A percentile compares a stretch with the other conserved stretches of the same genome.
These are phyloP conservation scores for Papilio helenus DNA, from an alignment of 1,140 invertebrate species.

Conservation along the genomic window DNA sequence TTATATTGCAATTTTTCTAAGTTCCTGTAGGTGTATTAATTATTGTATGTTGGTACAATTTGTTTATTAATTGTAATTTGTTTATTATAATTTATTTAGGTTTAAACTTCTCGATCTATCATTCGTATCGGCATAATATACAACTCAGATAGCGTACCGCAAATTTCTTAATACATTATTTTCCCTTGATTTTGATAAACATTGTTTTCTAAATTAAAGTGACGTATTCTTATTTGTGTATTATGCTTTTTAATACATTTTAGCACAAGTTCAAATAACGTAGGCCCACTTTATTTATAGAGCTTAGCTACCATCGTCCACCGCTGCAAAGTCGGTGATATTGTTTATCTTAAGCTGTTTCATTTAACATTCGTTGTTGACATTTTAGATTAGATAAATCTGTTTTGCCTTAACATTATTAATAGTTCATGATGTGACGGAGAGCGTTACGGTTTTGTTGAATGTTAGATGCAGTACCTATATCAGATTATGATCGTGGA, in stretches of 20 bases:
- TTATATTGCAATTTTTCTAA: slow-evolving; percentile 83
- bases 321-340: slow-evolving; percentile 56
- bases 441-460: slow-evolving; percentile 79
- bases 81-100: slow-evolving; percentile 81
- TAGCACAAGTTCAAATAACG: slow-evolving; percentile 81
- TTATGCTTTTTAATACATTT: slow-evolving; percentile 70
- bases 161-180: not conserved
- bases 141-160: slow-evolving; percentile 40
- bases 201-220: slow-evolving; percentile 15
- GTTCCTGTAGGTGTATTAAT: slow-evolving; percentile 82
- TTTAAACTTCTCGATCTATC: slow-evolving; percentile 63
- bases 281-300: slow-evolving; percentile 80
- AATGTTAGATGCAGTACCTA: slow-evolving; percentile 68
- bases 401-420: slow-evolving; percentile 82
- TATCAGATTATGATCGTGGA: slow-evolving; percentile 67
- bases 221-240: slow-evolving; percentile 52
- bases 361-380: slow-evolving; percentile 82
- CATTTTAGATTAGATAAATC: slow-evolving; percentile 80
- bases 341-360: slow-evolving; percentile 74
- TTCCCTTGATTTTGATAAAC: not conserved
- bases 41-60: slow-evolving; percentile 82
- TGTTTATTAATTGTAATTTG: slow-evolving; percentile 79
- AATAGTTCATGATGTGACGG: slow-evolving; percentile 78
- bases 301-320: slow-evolving; percentile 70
- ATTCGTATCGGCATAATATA: slow-evolving; percentile 68